Percentiles rank a stretch among this genome's conserved stretches.
These are phyloP conservation scores for Antheraea yamamai DNA, from an alignment of 2,888 invertebrate species.

Conservation along the genomic window DNA sequence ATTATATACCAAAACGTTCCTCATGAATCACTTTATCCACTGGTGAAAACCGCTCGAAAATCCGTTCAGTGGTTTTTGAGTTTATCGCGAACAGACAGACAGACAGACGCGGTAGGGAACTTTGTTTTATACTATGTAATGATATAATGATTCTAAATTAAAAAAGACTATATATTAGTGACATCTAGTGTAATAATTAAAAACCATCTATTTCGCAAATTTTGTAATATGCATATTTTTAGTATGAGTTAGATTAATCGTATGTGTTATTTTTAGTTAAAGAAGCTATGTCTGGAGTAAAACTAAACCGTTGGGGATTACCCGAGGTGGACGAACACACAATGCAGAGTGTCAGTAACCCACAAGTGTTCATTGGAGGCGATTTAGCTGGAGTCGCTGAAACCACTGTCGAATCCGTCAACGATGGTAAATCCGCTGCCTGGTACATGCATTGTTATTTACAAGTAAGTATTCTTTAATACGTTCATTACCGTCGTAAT, in stretches of 20 bases:
- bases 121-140: too few relatives aligned
- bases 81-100: too few relatives aligned
- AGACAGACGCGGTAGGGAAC: too few relatives aligned
- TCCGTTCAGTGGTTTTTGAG: too few relatives aligned
- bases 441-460: constrained; percentile 97
- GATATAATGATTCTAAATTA: too few relatives aligned
- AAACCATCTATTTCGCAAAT: too few relatives aligned
- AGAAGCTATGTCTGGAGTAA: constrained; percentile 89
- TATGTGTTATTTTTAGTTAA: constrained; percentile 76
- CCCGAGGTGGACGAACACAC: constrained; percentile 90
- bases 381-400: constrained; percentile 97
- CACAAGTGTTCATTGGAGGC: constrained; percentile 95
- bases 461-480: constrained; percentile 82
- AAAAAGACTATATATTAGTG: too few relatives aligned
- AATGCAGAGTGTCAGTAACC: constrained; percentile 87
- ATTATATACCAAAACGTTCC: too few relatives aligned
- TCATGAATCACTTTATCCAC: too few relatives aligned
- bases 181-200: too few relatives aligned
- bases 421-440: constrained; percentile 98
- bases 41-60: too few relatives aligned
- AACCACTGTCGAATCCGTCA: constrained; percentile 98
- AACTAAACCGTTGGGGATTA: constrained; percentile 88
- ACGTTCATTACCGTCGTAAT: not conserved
- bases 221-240: not conserved
- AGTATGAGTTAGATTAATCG: not conserved